Conservation (phyloP, 1,140 invertebrate species). For the Drosophila oshimai region DNA sequence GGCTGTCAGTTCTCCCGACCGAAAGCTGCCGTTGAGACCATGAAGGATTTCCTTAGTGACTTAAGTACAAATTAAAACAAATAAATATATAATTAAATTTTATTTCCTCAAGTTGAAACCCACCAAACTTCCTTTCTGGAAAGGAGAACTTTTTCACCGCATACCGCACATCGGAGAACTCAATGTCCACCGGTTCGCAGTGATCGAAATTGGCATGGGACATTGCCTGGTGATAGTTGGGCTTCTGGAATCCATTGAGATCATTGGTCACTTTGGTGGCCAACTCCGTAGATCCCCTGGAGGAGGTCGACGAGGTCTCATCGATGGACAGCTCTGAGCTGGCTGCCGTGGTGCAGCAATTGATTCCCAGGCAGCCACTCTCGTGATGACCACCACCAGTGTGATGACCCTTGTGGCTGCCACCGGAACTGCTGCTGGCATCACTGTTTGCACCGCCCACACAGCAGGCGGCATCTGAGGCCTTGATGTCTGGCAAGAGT, state of each 20-base stretch:
- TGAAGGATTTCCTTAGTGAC: slow-evolving; percentile 86
- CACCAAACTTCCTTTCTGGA: slow-evolving; percentile 75
- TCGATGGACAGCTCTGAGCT: slow-evolving; percentile 74
- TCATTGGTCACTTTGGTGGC: slow-evolving; percentile 64
- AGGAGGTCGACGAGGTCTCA: slow-evolving; percentile 54
- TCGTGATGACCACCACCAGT: slow-evolving; percentile 6
- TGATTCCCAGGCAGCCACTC: slow-evolving; percentile 52
- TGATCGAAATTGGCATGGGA: slow-evolving; percentile 69
- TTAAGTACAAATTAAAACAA: slow-evolving; percentile 42
- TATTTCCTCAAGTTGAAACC: background rate
- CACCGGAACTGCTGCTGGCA: slow-evolving; percentile 36
- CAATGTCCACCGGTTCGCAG: slow-evolving; percentile 85
- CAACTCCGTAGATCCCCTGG: slow-evolving; percentile 7
- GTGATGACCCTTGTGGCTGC: slow-evolving; percentile 26
- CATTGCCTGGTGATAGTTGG: slow-evolving; percentile 36
- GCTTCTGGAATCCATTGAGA: slow-evolving; percentile 37
- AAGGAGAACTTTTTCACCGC: slow-evolving; percentile 83
- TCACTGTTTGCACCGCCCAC: slow-evolving; percentile 47
- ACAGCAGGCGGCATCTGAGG: slow-evolving; percentile 56
- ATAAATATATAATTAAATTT: background rate
- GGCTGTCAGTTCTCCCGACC: slow-evolving; percentile 86
- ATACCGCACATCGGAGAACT: slow-evolving; percentile 87
- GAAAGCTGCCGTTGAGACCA: slow-evolving; percentile 85
- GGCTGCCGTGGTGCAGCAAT: slow-evolving; percentile 65
- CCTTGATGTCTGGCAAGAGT: slow-evolving; percentile 76